A percentile compares a stretch with the other conserved stretches of the same genome.
Evolutionary conservation across 1,140 invertebrate genomes (phyloP).

Genomic region (Aphaenogaster rudis): DNA sequence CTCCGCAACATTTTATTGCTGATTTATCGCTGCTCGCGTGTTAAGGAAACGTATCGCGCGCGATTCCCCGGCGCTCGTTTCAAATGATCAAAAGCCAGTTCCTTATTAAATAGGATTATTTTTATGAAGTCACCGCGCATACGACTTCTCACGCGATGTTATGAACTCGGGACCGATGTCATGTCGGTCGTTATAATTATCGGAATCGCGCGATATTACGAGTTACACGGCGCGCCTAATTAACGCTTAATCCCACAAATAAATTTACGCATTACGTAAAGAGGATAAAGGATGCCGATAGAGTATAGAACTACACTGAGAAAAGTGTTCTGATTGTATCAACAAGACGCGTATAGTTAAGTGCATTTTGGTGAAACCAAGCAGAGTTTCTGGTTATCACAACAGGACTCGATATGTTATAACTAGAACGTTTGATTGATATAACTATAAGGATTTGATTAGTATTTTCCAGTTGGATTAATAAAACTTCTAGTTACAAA

Average conservation of each 20-base stretch:
- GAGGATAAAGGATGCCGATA: not conserved
- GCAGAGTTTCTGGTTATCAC: too few relatives aligned
- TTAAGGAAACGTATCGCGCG: constrained; percentile 72
- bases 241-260: constrained; percentile 27
- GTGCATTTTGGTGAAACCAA: too few relatives aligned
- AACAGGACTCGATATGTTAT: too few relatives aligned
- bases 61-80: constrained; percentile 63
- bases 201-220: constrained; percentile 17
- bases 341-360: too few relatives aligned
- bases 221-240: constrained; percentile 3
- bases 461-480: too few relatives aligned
- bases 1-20: constrained; percentile 73
- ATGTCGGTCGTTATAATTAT: constrained; percentile 37
- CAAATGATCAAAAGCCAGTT: constrained; percentile 64
- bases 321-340: too few relatives aligned
- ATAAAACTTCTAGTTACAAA: too few relatives aligned
- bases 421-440: too few relatives aligned
- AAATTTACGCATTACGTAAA: not conserved
- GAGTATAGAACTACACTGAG: not conserved
- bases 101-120: constrained; percentile 73
- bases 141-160: constrained; percentile 56
- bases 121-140: constrained; percentile 39
- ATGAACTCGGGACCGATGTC: constrained; percentile 36
- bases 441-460: too few relatives aligned
- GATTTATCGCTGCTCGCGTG: constrained; percentile 73